A percentile compares a stretch with the other conserved stretches of the same genome.
phyloP scores from a whole-genome alignment of 2,113 vertebrate genomes.

The Tragelaphus strepsiceros region DNA sequence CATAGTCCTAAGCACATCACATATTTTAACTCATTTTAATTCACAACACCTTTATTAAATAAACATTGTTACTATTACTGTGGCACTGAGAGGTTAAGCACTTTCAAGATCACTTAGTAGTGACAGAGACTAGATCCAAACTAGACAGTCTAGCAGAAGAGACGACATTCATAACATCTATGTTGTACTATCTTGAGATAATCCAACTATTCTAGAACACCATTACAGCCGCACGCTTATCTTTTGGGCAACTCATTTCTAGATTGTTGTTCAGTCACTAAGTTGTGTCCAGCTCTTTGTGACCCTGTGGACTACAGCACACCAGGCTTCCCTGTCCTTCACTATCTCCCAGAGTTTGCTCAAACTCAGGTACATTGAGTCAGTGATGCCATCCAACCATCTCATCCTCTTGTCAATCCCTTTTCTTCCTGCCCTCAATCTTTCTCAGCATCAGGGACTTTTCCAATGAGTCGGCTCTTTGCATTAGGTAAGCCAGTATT shows the following conservation, averaged over 20 bases:
- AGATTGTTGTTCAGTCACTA: neutral
- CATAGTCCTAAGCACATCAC: neutral
- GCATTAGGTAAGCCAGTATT: neutral
- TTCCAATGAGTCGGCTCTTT: neutral
- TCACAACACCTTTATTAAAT: neutral
- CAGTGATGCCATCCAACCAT: neutral
- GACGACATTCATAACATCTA: neutral
- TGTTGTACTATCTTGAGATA: neutral
- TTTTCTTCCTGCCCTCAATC: neutral
- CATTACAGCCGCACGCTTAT: neutral
- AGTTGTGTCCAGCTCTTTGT: neutral
- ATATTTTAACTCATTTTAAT: constrained; percentile 21
- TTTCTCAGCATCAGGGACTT: neutral
- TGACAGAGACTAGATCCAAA: neutral
- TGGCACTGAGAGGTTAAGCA: neutral
- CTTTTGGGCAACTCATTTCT: neutral
- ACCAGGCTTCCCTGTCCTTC: neutral
- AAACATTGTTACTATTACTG: neutral
- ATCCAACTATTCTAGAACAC: neutral
- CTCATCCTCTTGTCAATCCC: neutral
- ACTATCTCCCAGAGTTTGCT: neutral
- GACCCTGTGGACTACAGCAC: neutral
- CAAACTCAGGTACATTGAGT: neutral
- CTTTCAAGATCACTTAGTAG: neutral
- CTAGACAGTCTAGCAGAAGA: neutral